Base-by-base conservation (phyloP, 2,797 vertebrate species). In the Sebastes cheni region DNA sequence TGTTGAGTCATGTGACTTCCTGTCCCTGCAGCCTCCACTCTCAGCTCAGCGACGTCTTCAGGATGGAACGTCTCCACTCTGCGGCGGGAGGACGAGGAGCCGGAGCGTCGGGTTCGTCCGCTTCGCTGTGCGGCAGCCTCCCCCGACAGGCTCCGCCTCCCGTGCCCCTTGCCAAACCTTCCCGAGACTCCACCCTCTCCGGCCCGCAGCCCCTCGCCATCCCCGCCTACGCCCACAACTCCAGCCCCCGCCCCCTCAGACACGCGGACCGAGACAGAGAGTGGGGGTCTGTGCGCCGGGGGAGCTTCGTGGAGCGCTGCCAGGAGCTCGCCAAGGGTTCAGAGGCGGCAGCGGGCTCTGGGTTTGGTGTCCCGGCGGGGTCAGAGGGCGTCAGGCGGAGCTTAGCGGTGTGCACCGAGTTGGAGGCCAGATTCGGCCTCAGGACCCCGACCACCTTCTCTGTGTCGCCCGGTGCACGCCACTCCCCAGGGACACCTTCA, bases 241-340 rank as follows among this genome's bases (percentile, higher is more conserved):
- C 80, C 67, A 90, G 90, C 61, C 89, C 91, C 4, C 83, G 66
- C 6, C 86, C 71, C 16, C 36, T 22, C 18, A 32, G 86, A 5
- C 81, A 75, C 64, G 73, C 1, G 42, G 95, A 9, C 56, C 67
- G 82, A 2, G 85, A 88, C 8, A 78, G 89, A 16, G 88, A 86
- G 3, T 77, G 60, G 23, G 92, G 23, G 6, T 75, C 81, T 0
- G 79, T 86, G 7, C 91, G 93, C 0, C 81, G 94, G 36, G 96
- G 97, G 30, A 97, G 94, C 87, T 97, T 98, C 0, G 97, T 97
- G 20, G 97, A 98, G 85, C 96, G 97, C 27, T 98, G 97, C 77
- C 97, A 98, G 83, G 97, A 98, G 80, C 94, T 96, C 8, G 97
- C 96, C 5, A 96, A 96, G 42, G 91, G 85, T n/a, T 93, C 95